Conservation (phyloP, 2,113 vertebrate genomes). For the Tupaia chinensis region DNA sequence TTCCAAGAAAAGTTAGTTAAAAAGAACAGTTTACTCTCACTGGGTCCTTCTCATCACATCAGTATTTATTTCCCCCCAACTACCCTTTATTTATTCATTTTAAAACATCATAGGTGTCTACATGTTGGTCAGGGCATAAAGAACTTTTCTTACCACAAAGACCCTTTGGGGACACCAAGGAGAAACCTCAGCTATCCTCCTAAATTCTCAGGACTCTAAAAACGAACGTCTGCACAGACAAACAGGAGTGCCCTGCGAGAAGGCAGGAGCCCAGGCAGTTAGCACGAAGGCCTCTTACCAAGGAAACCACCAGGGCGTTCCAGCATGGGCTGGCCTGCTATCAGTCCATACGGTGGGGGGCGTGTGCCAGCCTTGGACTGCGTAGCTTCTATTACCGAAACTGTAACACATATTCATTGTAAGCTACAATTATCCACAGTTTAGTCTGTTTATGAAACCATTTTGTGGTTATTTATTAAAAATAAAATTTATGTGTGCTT, state of each 20-base stretch:
- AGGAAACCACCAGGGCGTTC: conserved; percentile 81
- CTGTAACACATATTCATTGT: conserved; percentile 87
- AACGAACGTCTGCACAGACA: conserved; percentile 75
- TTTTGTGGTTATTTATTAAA: conserved; percentile 91
- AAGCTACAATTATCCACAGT: conserved; percentile 86
- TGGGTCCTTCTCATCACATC: conserved; percentile 60
- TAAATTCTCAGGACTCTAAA: conserved; percentile 74
- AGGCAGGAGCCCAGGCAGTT: conserved; percentile 74
- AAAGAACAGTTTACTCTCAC: conserved; percentile 79
- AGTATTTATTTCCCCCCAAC: conserved; percentile 59
- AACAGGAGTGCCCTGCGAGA: conserved; percentile 68
- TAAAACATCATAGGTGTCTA: conserved; percentile 74
- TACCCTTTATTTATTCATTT: conserved; percentile 68
- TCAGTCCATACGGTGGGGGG: conserved; percentile 76
- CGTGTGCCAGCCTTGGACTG: conserved; percentile 72
- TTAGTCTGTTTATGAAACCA: conserved; percentile 87
- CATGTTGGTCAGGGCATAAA: conserved; percentile 66
- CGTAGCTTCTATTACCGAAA: conserved; percentile 80
- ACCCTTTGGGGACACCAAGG: conserved; percentile 69
- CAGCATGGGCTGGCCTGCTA: conserved; percentile 78
- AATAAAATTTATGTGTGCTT: conserved; percentile 89
- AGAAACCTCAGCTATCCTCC: conserved; percentile 78
- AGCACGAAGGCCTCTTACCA: conserved; percentile 75
- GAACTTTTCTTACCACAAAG: conserved; percentile 79
- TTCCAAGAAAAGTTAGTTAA: conserved; percentile 79